Conservation (phyloP, 2,888 invertebrate genomes). For the Epicampocera succincta region DNA sequence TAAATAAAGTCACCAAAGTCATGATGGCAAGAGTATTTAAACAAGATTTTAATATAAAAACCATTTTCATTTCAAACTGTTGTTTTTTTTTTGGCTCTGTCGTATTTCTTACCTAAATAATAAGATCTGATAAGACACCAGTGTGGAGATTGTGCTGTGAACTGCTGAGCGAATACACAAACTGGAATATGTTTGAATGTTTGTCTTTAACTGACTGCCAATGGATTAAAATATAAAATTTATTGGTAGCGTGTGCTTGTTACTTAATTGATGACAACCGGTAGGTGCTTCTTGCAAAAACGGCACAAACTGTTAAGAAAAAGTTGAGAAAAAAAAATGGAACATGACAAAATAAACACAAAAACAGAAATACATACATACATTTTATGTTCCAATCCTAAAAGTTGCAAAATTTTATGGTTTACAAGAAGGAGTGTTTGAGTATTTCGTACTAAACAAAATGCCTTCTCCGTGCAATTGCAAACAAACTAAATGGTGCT, state of each 20-base stretch:
- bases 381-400: conserved; percentile 1
- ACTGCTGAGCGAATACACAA: conserved; percentile 12
- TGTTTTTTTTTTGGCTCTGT: conserved; percentile 5
- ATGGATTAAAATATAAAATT: conserved; percentile 71
- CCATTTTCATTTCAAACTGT: conserved; percentile 43
- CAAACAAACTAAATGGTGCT: background rate
- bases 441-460: background rate
- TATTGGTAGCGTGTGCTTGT: conserved; percentile 80
- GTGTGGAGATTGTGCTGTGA: conserved; percentile 47
- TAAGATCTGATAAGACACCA: conserved; percentile 66
- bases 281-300: conserved; percentile 77
- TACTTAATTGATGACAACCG: conserved; percentile 81
- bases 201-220: conserved; percentile 29
- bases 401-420: conserved; percentile 19
- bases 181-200: conserved; percentile 38
- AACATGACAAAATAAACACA: conserved; percentile 45
- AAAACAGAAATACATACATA: background rate
- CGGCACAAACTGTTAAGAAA: conserved; percentile 13
- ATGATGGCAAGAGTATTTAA: conserved; percentile 61
- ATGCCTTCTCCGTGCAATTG: background rate
- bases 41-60: conserved; percentile 64
- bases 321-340: conserved; percentile 2
- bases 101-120: conserved; percentile 53
- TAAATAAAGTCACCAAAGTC: conserved; percentile 66
- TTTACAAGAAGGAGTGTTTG: conserved; percentile 24